phyloP scores from a whole-genome alignment of 2,888 invertebrate species.

The Mesorhabditis spiculigera region DNA sequence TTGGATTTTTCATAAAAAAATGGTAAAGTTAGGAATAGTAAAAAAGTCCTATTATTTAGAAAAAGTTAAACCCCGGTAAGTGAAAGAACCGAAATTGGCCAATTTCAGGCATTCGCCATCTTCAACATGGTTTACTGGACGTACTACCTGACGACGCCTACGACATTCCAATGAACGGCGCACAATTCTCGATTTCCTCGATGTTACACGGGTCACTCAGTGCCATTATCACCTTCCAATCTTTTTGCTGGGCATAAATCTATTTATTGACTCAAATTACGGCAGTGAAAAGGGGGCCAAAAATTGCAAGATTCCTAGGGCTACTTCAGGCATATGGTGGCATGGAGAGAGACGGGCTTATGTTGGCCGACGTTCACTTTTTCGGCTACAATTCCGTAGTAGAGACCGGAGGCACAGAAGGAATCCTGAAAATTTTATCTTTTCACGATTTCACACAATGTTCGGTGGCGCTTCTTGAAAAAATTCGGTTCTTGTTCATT shows the following conservation, averaged over 20 bases:
- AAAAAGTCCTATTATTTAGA: too few species aligned
- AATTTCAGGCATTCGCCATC: slow-evolving; percentile 42
- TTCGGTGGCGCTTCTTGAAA: neutral
- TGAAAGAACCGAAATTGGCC: neutral
- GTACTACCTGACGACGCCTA: slow-evolving; percentile 36
- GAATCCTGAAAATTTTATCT: slow-evolving; percentile 34
- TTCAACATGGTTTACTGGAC: slow-evolving; percentile 52
- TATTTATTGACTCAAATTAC: neutral
- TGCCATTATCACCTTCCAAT: too few species aligned
- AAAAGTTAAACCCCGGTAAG: too few species aligned
- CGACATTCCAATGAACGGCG: slow-evolving; percentile 7
- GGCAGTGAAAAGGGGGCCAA: neutral
- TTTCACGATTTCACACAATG: neutral
- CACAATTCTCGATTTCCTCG: too few species aligned
- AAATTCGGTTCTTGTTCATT: too few species aligned
- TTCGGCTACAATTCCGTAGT: slow-evolving; percentile 46
- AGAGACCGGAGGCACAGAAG: slow-evolving; percentile 44
- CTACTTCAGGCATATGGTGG: slow-evolving; percentile 42
- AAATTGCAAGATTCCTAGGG: neutral
- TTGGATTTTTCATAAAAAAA: too few species aligned
- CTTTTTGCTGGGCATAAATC: neutral
- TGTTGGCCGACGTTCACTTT: slow-evolving; percentile 36
- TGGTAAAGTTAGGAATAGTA: too few species aligned
- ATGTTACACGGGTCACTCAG: too few species aligned
- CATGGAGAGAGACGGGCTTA: slow-evolving; percentile 43